These are phyloP conservation scores for Colinus virginianus DNA, from an alignment of 2,113 vertebrate genomes.

Conservation along the genomic window DNA sequence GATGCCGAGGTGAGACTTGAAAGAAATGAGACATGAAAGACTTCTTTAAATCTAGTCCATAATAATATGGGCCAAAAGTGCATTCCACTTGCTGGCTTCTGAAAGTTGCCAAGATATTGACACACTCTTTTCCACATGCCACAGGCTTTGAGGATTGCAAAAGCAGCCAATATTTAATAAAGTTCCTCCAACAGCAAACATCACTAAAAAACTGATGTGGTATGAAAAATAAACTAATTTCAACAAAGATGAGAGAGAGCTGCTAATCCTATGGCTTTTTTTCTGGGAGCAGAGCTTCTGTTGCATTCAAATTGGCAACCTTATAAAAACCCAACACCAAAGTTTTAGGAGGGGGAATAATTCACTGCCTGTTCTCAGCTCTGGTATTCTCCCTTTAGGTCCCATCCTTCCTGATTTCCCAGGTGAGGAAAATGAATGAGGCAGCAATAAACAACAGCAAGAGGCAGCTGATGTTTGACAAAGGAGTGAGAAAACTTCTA, in stretches of 20 bases:
- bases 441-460: constrained; percentile 81
- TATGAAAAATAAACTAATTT: background rate
- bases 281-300: background rate
- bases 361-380: background rate
- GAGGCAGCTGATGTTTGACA: constrained; percentile 82
- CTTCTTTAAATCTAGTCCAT: background rate
- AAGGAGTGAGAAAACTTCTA: constrained; percentile 83
- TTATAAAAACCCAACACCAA: background rate
- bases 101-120: background rate
- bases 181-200: background rate
- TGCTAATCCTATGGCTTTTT: background rate
- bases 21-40: background rate
- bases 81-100: background rate
- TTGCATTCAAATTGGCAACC: background rate
- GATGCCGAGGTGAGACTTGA: background rate
- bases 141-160: background rate
- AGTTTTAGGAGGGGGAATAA: background rate
- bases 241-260: background rate
- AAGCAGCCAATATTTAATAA: background rate
- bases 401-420: constrained; percentile 90
- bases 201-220: background rate
- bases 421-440: constrained; percentile 94
- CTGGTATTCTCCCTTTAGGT: constrained; percentile 78
- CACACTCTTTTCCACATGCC: background rate
- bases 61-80: background rate